Evolutionary conservation across 2,888 invertebrate genomes (phyloP).

Genomic region (Caradrina kadenii): DNA sequence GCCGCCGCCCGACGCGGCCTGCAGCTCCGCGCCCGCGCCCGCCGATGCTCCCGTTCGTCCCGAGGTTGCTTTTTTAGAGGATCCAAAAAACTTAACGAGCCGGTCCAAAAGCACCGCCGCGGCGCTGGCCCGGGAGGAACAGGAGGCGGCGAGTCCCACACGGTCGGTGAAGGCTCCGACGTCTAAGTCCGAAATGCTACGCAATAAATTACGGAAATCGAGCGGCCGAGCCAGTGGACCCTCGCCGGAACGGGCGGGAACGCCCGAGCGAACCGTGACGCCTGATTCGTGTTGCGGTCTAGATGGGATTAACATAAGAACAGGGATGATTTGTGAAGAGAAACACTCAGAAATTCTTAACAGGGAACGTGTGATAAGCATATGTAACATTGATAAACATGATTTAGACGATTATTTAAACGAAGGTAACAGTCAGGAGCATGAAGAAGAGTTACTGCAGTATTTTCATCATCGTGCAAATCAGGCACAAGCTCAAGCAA

Average conservation of each 20-base stretch:
- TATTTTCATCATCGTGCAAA: conserved; percentile 93
- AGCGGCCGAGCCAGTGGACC: conserved; percentile 77
- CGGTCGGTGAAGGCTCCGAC: conserved; percentile 88
- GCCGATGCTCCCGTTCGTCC: conserved; percentile 74
- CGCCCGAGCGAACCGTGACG: conserved; percentile 81
- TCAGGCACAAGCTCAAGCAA: conserved; percentile 61
- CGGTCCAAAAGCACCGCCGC: conserved; percentile 90
- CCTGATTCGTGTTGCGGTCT: conserved; percentile 88
- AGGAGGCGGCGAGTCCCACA: conserved; percentile 89
- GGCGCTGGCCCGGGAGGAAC: conserved; percentile 90
- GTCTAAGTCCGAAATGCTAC: conserved; percentile 80
- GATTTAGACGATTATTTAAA: conserved; percentile 95
- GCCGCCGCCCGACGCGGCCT: conserved; percentile 64
- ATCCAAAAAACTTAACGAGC: conserved; percentile 90
- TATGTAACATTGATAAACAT: conserved; percentile 95
- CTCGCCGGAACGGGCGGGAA: conserved; percentile 76
- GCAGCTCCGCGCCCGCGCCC: conserved; percentile 68
- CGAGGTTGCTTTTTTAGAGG: conserved; percentile 89
- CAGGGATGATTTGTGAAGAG: conserved; percentile 87
- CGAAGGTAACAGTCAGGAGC: conserved; percentile 94
- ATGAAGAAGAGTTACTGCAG: conserved; percentile 96
- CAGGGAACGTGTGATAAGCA: conserved; percentile 93
- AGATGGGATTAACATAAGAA: conserved; percentile 85
- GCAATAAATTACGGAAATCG: conserved; percentile 68
- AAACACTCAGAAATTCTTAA: conserved; percentile 90